Percentiles rank a stretch among this genome's conserved stretches.
Evolutionary conservation across 1,140 invertebrate genomes (phyloP).

Genomic region (Drosophila mauritiana): DNA sequence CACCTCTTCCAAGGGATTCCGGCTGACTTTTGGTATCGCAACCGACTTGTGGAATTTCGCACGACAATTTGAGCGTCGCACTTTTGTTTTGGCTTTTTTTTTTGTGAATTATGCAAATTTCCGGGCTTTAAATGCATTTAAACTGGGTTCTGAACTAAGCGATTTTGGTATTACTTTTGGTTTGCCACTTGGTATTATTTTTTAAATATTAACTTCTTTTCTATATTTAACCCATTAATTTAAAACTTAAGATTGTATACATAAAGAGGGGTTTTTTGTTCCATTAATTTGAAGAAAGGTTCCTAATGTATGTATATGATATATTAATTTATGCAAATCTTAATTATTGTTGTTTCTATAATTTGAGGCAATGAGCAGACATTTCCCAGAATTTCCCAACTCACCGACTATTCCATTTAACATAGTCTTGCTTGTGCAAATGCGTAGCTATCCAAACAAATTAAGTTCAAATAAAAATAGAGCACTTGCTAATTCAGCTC

Average conservation of each 20-base stretch:
- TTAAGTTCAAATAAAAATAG: background rate
- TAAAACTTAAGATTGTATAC: no score
- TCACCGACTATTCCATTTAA: background rate
- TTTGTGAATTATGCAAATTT: conserved; percentile 34
- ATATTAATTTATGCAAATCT: no score
- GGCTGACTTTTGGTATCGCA: conserved; percentile 22
- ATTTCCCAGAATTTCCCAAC: no score
- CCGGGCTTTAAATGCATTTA: conserved; percentile 1
- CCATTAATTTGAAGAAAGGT: no score
- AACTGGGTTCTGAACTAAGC: conserved; percentile 1
- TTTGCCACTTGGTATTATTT: background rate
- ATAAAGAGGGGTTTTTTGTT: no score
- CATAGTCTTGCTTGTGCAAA: background rate
- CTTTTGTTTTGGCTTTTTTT: conserved; percentile 7
- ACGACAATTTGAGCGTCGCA: conserved; percentile 32
- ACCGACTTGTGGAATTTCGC: conserved; percentile 60
- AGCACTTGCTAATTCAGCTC: conserved; percentile 20
- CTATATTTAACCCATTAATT: no score
- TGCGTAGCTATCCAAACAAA: background rate
- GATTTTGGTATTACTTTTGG: background rate
- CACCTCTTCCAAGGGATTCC: conserved; percentile 39
- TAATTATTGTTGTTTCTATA: no score
- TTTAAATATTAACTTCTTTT: no score
- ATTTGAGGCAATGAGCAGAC: no score
- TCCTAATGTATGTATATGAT: no score